Percentiles rank a stretch among this genome's conserved stretches.
phyloP scores from a whole-genome alignment of 2,113 vertebrate species.

The Amphiprion percula region DNA sequence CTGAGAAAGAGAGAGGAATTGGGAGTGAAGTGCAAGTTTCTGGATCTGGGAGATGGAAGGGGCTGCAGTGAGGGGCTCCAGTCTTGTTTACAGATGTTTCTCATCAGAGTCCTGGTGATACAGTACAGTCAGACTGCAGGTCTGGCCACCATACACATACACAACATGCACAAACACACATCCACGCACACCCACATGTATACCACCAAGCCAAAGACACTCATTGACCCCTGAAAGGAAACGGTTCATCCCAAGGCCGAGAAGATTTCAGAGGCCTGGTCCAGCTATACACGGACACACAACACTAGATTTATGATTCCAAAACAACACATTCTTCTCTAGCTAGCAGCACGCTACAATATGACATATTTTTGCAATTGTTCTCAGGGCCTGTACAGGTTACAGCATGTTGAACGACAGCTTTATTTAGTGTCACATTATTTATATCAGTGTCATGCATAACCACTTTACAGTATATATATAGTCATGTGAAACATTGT shows the following conservation, averaged over 20 bases:
- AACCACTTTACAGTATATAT: conserved; percentile 11
- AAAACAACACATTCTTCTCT: not conserved
- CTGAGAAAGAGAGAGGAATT: conserved; percentile 13
- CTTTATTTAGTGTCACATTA: conserved; percentile 3
- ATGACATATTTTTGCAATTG: conserved; percentile 16
- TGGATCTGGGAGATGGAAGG: conserved; percentile 56
- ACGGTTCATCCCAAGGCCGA: conserved; percentile 61
- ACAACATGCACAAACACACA: conserved; percentile 35
- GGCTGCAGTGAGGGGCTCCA: conserved; percentile 69
- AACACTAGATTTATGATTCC: conserved; percentile 3
- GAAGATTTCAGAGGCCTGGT: conserved; percentile 25
- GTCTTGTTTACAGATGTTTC: conserved; percentile 83
- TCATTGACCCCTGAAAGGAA: conserved; percentile 71
- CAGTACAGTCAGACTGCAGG: conserved; percentile 64
- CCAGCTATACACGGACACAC: conserved; percentile 11
- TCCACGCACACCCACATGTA: conserved; percentile 34
- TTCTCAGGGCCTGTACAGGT: not conserved
- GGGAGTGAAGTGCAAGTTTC: conserved; percentile 26
- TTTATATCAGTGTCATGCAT: not conserved
- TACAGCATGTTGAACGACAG: not conserved
- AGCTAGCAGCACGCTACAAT: conserved; percentile 3
- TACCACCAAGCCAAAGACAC: conserved; percentile 66
- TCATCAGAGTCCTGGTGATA: conserved; percentile 73
- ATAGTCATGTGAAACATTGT: conserved; percentile 38
- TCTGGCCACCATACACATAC: conserved; percentile 65